phyloP scores from a whole-genome alignment of 2,888 invertebrate genomes.

The Oscheius sp. region DNA sequence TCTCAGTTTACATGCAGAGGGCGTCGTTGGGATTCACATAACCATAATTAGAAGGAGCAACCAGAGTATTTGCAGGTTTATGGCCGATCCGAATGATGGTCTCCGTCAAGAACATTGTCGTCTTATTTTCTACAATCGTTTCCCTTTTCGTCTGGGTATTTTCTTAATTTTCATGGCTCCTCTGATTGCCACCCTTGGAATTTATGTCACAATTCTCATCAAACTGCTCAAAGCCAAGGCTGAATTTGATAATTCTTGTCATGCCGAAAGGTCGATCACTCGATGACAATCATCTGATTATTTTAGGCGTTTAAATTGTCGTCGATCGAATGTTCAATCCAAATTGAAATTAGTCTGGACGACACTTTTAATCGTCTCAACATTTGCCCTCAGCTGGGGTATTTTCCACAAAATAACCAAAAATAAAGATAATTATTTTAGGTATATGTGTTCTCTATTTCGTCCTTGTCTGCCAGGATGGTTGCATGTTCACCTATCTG shows the following conservation, averaged over 20 bases:
- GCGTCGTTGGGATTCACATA: constrained; percentile 7
- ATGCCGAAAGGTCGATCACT: constrained; percentile 36
- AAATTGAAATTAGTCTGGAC: constrained; percentile 70
- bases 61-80: constrained; percentile 50
- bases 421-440: too few relatives aligned
- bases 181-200: constrained; percentile 62
- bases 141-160: constrained; percentile 67
- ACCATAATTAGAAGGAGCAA: too few relatives aligned
- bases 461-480: constrained; percentile 63
- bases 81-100: constrained; percentile 60
- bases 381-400: constrained; percentile 70
- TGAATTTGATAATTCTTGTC: constrained; percentile 57
- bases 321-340: constrained; percentile 53
- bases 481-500: constrained; percentile 64
- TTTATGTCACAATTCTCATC: constrained; percentile 61
- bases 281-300: too few relatives aligned
- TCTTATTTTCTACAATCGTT: constrained; percentile 64
- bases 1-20: constrained; percentile 21
- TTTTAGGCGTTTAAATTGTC: constrained; percentile 32
- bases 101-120: constrained; percentile 59
- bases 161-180: constrained; percentile 69
- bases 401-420: too few relatives aligned
- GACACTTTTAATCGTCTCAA: constrained; percentile 67
- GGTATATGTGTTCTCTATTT: constrained; percentile 69
- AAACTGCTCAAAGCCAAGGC: constrained; percentile 69